Evolutionary conservation across 2,113 vertebrate species (phyloP).

Genomic region (Megatriorchis doriae): DNA sequence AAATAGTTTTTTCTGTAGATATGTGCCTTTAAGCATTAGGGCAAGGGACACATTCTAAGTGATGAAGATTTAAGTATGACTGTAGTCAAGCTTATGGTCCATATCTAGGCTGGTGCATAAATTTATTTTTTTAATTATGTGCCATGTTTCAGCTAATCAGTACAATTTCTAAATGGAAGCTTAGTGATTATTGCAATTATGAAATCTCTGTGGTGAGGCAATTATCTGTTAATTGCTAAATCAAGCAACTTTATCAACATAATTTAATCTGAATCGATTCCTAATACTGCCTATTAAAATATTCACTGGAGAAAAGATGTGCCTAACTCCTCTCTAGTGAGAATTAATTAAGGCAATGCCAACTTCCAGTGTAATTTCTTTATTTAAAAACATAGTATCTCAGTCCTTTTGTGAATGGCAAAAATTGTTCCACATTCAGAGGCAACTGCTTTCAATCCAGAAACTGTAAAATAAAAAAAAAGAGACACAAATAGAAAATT

Average conservation of each 20-base stretch:
- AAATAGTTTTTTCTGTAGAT: not conserved
- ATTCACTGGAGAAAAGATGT: conserved; percentile 9
- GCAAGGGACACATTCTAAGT: not conserved
- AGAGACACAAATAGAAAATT: not conserved
- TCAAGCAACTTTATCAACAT: conserved; percentile 63
- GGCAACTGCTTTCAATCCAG: not conserved
- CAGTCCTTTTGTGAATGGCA: not conserved
- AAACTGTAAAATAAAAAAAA: not conserved
- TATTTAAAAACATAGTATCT: not conserved
- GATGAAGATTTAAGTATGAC: not conserved
- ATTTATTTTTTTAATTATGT: conserved; percentile 6
- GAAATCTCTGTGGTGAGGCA: conserved; percentile 56
- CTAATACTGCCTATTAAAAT: conserved; percentile 57
- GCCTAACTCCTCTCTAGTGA: not conserved
- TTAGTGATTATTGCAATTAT: conserved; percentile 6
- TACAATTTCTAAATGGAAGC: conserved; percentile 34
- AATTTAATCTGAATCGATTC: conserved; percentile 62
- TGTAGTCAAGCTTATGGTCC: not conserved
- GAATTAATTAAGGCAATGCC: conserved; percentile 19
- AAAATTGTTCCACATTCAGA: not conserved
- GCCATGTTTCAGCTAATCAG: conserved; percentile 28
- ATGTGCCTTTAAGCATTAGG: not conserved
- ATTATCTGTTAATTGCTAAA: conserved; percentile 66
- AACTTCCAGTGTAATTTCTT: conserved; percentile 40
- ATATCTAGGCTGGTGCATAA: not conserved